Evolutionary conservation across 2,113 vertebrate species (phyloP).

Genomic region (Odocoileus hemionus): DNA sequence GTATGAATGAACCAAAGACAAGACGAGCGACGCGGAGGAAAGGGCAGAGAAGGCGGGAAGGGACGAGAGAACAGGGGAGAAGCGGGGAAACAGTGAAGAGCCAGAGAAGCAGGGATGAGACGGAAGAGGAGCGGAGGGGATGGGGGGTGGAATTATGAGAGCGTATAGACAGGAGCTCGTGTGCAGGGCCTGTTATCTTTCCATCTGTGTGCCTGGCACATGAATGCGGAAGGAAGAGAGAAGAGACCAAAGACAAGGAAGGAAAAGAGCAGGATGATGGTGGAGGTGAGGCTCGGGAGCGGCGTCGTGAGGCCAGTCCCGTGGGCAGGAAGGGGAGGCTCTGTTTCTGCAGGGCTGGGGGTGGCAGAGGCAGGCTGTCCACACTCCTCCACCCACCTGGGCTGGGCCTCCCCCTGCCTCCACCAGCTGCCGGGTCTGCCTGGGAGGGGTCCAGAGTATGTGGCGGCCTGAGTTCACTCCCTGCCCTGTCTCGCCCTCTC

Average conservation of each 20-base stretch:
- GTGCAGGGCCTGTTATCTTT: accelerated
- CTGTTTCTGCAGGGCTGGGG: not conserved
- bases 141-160: accelerated
- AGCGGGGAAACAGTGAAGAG: not conserved
- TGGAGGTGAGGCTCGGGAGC: not conserved
- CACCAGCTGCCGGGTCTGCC: not conserved
- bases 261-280: not conserved
- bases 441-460: not conserved
- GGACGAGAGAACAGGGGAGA: accelerated
- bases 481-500: slow-evolving; percentile 44
- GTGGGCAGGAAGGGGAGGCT: not conserved
- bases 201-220: not conserved
- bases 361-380: not conserved
- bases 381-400: not conserved
- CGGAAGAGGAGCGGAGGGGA: not conserved
- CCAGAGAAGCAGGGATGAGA: accelerated
- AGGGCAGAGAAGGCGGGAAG: not conserved
- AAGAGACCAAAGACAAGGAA: not conserved
- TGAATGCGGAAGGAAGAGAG: not conserved
- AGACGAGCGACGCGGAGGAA: not conserved
- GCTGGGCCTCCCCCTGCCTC: not conserved
- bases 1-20: not conserved
- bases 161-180: accelerated
- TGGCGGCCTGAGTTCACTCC: not conserved
- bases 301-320: not conserved